phyloP scores from a whole-genome alignment of 2,797 vertebrate genomes.

The Hybognathus amarus region DNA sequence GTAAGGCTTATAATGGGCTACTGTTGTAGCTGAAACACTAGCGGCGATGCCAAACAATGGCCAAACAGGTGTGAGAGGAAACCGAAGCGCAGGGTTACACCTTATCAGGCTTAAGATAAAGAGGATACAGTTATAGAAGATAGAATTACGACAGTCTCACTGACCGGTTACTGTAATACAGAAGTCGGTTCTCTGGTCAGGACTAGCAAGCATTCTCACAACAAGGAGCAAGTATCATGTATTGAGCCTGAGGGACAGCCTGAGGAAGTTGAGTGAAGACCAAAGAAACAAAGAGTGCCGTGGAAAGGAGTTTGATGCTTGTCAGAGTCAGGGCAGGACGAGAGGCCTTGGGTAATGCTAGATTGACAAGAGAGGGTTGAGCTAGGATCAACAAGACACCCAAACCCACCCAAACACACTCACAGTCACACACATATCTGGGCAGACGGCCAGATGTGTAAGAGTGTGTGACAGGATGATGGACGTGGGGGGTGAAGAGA shows the following conservation, averaged over 20 bases:
- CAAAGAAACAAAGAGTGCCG: conserved; percentile 53
- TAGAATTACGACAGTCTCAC: conserved; percentile 74
- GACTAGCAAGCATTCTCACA: conserved; percentile 71
- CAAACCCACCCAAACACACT: conserved; percentile 54
- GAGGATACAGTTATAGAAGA: conserved; percentile 75
- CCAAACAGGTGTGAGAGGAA: conserved; percentile 77
- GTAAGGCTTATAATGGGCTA: conserved; percentile 64
- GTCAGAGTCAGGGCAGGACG: conserved; percentile 63
- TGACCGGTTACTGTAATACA: conserved; percentile 67
- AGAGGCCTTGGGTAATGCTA: conserved; percentile 60
- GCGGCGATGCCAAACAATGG: conserved; percentile 69
- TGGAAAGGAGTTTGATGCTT: conserved; percentile 63
- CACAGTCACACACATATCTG: conserved; percentile 35
- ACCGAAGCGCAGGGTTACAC: conserved; percentile 67
- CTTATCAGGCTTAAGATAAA: conserved; percentile 72
- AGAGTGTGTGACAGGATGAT: conserved; percentile 34
- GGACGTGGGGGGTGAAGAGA: conserved; percentile 37
- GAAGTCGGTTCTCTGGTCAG: conserved; percentile 29
- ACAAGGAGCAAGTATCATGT: conserved; percentile 74
- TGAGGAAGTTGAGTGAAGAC: conserved; percentile 64
- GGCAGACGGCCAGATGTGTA: conserved; percentile 44
- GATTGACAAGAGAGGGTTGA: conserved; percentile 54
- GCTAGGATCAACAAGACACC: conserved; percentile 53
- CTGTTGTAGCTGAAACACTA: conserved; percentile 73
- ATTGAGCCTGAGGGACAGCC: conserved; percentile 57